Conservation (phyloP, 2,888 invertebrate genomes). For the Euplagia quadripunctaria region DNA sequence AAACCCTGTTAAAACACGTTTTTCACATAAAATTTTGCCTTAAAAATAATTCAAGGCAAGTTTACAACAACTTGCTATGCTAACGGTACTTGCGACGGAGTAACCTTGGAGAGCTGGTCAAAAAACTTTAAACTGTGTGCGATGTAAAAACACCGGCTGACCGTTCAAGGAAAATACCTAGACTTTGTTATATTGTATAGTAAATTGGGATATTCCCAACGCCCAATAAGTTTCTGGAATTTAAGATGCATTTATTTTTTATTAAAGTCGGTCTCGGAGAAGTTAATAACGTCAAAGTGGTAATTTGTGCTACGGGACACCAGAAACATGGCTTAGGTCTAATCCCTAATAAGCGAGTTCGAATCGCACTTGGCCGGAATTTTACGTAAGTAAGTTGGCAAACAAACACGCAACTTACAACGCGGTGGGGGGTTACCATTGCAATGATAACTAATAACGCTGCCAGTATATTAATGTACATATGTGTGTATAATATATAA, state of each 20-base stretch:
- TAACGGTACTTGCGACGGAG: constrained; percentile 44
- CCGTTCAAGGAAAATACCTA: constrained; percentile 33
- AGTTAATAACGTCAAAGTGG: not conserved
- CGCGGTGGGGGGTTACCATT: too few species aligned
- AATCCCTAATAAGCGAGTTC: too few species aligned
- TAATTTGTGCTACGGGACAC: not conserved
- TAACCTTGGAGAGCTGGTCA: constrained; percentile 47
- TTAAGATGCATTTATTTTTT: not conserved
- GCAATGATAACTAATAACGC: too few species aligned
- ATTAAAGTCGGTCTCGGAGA: not conserved
- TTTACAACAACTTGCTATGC: constrained; percentile 38
- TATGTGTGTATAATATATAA: not conserved
- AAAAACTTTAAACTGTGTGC: constrained; percentile 40
- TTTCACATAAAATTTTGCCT: constrained; percentile 33
- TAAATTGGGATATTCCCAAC: constrained; percentile 12
- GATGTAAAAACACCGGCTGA: constrained; percentile 32
- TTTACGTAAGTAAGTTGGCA: too few species aligned
- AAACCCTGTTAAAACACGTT: constrained; percentile 32
- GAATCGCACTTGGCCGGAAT: too few species aligned
- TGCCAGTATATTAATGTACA: too few species aligned
- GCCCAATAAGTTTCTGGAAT: not conserved
- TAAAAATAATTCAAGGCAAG: constrained; percentile 40
- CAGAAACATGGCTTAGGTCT: too few species aligned
- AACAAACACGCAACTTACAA: too few species aligned
- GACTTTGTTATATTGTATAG: constrained; percentile 8